A percentile compares a stretch with the other conserved stretches of the same genome.
These are phyloP conservation scores for Cercopithecus petaurista DNA, from an alignment of 2,797 vertebrate genomes.

Conservation along the genomic window DNA sequence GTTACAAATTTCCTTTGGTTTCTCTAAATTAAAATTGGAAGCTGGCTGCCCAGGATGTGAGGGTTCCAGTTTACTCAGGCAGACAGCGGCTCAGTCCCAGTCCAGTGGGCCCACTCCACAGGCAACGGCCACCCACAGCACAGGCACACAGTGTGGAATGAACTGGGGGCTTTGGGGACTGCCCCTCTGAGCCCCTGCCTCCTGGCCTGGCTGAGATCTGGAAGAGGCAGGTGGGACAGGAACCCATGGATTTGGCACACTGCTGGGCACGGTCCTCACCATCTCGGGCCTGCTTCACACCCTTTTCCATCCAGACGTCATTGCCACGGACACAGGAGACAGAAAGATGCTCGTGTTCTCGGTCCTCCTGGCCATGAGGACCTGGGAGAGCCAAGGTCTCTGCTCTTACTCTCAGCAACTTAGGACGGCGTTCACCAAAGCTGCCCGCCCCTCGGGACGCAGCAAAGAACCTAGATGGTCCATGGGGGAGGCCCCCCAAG, in stretches of 20 bases:
- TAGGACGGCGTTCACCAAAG: neutral
- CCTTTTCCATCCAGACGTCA: neutral
- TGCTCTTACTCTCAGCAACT: neutral
- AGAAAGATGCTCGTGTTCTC: neutral
- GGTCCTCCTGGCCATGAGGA: neutral
- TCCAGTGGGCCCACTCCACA: neutral
- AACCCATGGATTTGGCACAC: neutral
- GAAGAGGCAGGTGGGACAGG: too few relatives aligned
- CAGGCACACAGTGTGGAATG: too few relatives aligned
- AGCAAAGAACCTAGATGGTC: neutral
- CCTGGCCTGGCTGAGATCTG: neutral
- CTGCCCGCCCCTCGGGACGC: rapidly evolving
- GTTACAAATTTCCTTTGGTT: neutral
- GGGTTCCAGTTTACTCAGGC: neutral
- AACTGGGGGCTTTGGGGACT: neutral
- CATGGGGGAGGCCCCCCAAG: neutral
- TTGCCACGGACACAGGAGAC: neutral
- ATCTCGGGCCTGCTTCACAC: neutral
- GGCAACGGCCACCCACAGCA: neutral
- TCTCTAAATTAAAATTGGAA: slow-evolving; percentile 27
- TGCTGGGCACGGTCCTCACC: neutral
- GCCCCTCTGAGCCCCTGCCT: neutral
- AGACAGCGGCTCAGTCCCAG: neutral
- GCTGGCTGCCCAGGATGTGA: neutral
- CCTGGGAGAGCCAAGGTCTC: neutral